Evolutionary conservation across 2,888 invertebrate genomes (phyloP).

Genomic region (Aleiodes leptofemur): DNA sequence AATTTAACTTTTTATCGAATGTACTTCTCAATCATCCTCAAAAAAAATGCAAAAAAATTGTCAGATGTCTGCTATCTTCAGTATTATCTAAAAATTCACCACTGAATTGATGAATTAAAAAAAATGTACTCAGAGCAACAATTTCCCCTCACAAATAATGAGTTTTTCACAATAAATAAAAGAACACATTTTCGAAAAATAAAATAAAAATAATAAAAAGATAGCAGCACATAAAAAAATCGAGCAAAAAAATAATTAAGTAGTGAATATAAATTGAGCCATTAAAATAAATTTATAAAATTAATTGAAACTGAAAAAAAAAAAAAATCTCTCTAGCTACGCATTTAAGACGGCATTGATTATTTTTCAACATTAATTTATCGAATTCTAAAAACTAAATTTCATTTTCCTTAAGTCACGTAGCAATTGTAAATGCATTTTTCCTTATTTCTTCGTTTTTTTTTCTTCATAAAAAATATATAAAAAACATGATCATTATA

Average conservation of each 20-base stretch:
- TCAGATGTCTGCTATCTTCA: too few relatives aligned
- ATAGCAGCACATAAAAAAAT: neutral
- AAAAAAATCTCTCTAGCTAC: neutral
- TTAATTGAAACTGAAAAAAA: neutral
- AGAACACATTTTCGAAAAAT: neutral
- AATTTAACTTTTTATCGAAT: too few relatives aligned
- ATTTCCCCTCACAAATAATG: neutral
- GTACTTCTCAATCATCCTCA: too few relatives aligned
- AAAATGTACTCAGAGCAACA: conserved; percentile 6
- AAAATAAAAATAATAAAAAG: neutral
- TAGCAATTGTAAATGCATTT: conserved; percentile 50
- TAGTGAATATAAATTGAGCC: conserved; percentile 2
- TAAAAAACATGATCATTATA: conserved; percentile 52
- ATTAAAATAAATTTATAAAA: conserved; percentile 7
- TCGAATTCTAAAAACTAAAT: conserved; percentile 42
- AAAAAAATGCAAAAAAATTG: too few relatives aligned
- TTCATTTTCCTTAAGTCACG: conserved; percentile 48
- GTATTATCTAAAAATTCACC: too few relatives aligned
- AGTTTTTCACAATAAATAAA: conserved; percentile 4
- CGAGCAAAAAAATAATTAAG: conserved; percentile 20
- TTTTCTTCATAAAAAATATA: conserved; percentile 53
- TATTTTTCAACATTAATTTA: neutral
- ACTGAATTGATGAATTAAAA: too few relatives aligned
- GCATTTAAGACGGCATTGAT: conserved; percentile 14
- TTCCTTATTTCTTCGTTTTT: neutral